Base-by-base conservation (phyloP, 2,888 invertebrate species). In the Cataglyphis livida region DNA sequence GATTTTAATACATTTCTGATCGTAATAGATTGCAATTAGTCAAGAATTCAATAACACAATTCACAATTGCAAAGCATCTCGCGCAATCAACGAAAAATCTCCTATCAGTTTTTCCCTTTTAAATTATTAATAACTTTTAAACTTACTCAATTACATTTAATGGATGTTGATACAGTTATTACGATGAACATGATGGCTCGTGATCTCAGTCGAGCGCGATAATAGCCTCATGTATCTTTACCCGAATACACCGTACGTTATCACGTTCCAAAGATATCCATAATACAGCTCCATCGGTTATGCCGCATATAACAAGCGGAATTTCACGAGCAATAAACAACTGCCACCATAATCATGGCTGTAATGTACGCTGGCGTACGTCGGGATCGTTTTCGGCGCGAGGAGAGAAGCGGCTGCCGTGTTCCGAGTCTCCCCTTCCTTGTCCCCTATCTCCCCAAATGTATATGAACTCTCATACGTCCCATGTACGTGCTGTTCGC, bases 271-370 rank as follows among this genome's bases (percentile, higher is more conserved):
- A 65, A 71, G 57, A 68, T 57, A 83, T 38, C 28, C 35, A 28
- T 57, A 66, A 35, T 76, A 54, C 51, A 35, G 38, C 62, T 32
- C 28, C 25, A 25, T 25, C 10, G 28, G 73, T n/a, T 44, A 48
- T 9, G 25, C 64, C 38, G 38, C 78, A 68, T 61, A 70, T 78
- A 71, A 81, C 71, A 65, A 28, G 66, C 51, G 78, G 79, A 81
- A 86, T 89, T 89, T 85, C 79, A 48, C 85, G 48, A 84, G 75
- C 84, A 57, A 86, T 87, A 89, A 89, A 89, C 86, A 86, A 87
- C 82, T 78, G 79, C 81, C 74, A 75, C 38, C 82, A 79, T 86
- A 86, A 89, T 87, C 82, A 85, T 73, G 83, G 82, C 78, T 75
- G 76, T 85, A 85, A 85, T 86, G 44, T 83, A 85, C 74, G 76